Percentiles rank a stretch among this genome's conserved stretches.
phyloP scores from a whole-genome alignment of 2,797 vertebrate species.

The Oreochromis mossambicus region DNA sequence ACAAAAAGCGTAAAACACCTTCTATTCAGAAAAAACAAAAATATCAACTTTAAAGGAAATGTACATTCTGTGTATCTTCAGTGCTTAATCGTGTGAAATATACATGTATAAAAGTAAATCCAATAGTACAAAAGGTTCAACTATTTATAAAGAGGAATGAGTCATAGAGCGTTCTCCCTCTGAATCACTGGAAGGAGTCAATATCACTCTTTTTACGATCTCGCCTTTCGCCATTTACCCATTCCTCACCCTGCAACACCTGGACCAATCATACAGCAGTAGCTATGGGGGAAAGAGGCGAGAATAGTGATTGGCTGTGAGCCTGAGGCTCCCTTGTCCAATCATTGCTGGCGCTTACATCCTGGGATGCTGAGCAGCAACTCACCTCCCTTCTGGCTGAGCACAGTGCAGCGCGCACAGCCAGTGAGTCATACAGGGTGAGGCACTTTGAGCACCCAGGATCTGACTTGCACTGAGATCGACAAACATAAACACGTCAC shows the following conservation, averaged over 20 bases:
- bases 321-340: conserved; percentile 56
- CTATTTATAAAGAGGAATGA: background rate
- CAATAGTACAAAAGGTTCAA: background rate
- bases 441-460: conserved; percentile 34
- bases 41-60: background rate
- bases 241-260: conserved; percentile 76
- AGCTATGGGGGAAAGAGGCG: conserved; percentile 59
- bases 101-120: background rate
- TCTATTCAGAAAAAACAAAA: background rate
- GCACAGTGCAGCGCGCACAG: conserved; percentile 45
- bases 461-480: conserved; percentile 40
- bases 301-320: conserved; percentile 65
- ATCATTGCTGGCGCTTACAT: conserved; percentile 54
- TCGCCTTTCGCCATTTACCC: conserved; percentile 24
- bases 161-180: background rate
- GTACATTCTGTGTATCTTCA: background rate
- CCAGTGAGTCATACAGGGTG: conserved; percentile 72
- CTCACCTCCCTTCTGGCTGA: conserved; percentile 54
- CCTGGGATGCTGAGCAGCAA: conserved; percentile 49
- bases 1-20: background rate
- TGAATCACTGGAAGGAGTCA: conserved; percentile 13
- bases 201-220: background rate
- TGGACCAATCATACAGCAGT: conserved; percentile 69
- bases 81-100: background rate
- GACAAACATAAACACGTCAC: background rate